Evolutionary conservation across 1,140 invertebrate species (phyloP).

Genomic region (Brachionus angularis): DNA sequence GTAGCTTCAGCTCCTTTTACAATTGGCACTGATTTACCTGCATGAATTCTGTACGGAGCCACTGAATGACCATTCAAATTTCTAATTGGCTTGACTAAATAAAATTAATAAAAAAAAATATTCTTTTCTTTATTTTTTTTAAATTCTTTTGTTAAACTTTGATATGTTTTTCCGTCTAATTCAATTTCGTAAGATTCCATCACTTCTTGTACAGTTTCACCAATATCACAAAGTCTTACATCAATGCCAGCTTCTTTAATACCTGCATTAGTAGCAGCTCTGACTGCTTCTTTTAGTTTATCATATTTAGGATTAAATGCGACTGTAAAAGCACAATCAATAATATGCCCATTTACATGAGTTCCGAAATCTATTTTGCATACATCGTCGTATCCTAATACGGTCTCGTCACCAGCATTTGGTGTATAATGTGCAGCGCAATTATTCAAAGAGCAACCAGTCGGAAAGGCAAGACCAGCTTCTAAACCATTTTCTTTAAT

Average conservation of each 20-base stretch:
- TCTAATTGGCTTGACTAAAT: constrained; percentile 83
- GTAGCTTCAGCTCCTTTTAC: constrained; percentile 96
- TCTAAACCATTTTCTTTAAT: constrained; percentile 92
- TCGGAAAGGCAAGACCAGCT: constrained; percentile 95
- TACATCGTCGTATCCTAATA: constrained; percentile 91
- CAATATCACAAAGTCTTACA: constrained; percentile 92
- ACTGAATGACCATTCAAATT: constrained; percentile 98
- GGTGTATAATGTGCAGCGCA: constrained; percentile 99
- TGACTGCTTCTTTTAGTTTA: constrained; percentile 85
- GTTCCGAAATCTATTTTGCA: constrained; percentile 99
- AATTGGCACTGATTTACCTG: constrained; percentile 98
- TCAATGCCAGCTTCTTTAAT: constrained; percentile 92
- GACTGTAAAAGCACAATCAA: constrained; percentile 97
- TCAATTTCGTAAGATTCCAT: constrained; percentile 99
- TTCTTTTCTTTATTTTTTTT: background rate
- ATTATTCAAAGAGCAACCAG: constrained; percentile 95
- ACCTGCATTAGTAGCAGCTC: constrained; percentile 94
- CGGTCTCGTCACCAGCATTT: constrained; percentile 92
- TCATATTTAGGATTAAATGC: constrained; percentile 96
- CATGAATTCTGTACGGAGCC: constrained; percentile 92
- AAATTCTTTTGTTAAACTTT: constrained; percentile 54
- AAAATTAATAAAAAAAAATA: too few relatives aligned
- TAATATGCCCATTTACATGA: constrained; percentile 95
- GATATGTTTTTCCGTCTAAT: constrained; percentile 91
- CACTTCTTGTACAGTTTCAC: constrained; percentile 93